These are phyloP conservation scores for Lottia gigantea DNA, from an alignment of 2,888 invertebrate species.

Conservation along the genomic window DNA sequence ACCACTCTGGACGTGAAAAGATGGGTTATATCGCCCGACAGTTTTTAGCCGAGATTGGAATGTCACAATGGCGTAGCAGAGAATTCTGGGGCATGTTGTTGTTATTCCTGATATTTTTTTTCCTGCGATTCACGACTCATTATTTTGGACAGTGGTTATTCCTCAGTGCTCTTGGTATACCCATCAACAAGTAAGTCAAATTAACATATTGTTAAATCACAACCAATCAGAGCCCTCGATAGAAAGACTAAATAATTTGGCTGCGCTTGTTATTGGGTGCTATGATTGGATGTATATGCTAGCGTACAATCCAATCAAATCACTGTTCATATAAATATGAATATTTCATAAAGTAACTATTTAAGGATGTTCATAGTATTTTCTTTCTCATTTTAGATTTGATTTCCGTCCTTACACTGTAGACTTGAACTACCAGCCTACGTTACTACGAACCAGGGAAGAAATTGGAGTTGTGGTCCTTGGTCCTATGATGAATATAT, in stretches of 20 bases:
- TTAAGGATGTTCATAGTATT: no score
- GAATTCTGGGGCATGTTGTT: conserved; percentile 67
- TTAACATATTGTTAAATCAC: no score
- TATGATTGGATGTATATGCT: no score
- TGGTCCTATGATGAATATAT: conserved; percentile 57
- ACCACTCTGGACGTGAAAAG: conserved; percentile 49
- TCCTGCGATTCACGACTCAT: conserved; percentile 61
- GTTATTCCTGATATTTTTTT: conserved; percentile 61
- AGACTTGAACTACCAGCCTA: conserved; percentile 64
- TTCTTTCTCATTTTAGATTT: conserved; percentile 45
- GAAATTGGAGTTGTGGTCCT: conserved; percentile 60
- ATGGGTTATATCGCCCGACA: conserved; percentile 58
- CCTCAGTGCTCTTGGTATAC: conserved; percentile 55
- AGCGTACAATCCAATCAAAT: no score
- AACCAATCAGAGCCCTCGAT: no score
- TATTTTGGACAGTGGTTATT: conserved; percentile 65
- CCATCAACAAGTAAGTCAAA: conserved; percentile 62
- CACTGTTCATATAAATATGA: no score
- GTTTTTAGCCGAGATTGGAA: conserved; percentile 62
- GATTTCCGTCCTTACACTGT: conserved; percentile 64
- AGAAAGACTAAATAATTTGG: no score
- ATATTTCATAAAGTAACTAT: no score
- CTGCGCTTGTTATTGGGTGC: no score
- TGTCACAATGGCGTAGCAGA: conserved; percentile 63
- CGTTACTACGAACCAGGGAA: conserved; percentile 54